Evolutionary conservation across 2,797 vertebrate species (phyloP).

Genomic region (Notolepis coatsorum): DNA sequence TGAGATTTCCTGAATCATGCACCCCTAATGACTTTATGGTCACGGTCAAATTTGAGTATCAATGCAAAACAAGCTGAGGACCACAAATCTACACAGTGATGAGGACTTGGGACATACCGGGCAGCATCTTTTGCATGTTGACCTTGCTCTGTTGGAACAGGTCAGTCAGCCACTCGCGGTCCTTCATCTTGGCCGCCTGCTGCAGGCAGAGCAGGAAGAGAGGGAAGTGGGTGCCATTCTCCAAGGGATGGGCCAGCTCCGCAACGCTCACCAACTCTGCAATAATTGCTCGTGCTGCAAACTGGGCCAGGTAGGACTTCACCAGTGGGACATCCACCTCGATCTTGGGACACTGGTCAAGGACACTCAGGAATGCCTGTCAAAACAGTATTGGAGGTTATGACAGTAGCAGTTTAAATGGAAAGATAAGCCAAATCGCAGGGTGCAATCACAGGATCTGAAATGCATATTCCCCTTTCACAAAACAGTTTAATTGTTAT

Average conservation of each 20-base stretch:
- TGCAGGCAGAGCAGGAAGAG: constrained; percentile 98
- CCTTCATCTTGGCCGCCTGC: constrained; percentile 95
- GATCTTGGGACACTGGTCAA: constrained; percentile 96
- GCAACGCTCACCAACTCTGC: constrained; percentile 92
- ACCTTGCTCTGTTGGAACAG: constrained; percentile 97
- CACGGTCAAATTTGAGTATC: too few relatives aligned
- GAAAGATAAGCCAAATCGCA: too few relatives aligned
- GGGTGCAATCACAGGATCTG: too few relatives aligned
- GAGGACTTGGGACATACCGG: constrained; percentile 93
- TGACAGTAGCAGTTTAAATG: background rate
- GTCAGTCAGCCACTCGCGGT: constrained; percentile 95
- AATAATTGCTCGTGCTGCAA: constrained; percentile 93
- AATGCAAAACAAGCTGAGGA: too few relatives aligned
- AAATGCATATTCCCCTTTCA: too few relatives aligned
- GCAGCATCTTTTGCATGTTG: constrained; percentile 99
- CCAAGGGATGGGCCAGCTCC: constrained; percentile 94
- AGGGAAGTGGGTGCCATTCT: constrained; percentile 97
- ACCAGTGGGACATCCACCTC: constrained; percentile 96
- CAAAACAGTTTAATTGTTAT: too few relatives aligned
- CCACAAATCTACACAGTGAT: too few relatives aligned
- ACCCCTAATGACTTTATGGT: too few relatives aligned
- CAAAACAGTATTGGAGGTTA: background rate
- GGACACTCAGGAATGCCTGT: constrained; percentile 91
- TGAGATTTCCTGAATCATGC: too few relatives aligned
- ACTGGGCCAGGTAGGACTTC: constrained; percentile 98